These are phyloP conservation scores for Agrochola lychnidis DNA, from an alignment of 2,888 invertebrate species.

Conservation along the genomic window DNA sequence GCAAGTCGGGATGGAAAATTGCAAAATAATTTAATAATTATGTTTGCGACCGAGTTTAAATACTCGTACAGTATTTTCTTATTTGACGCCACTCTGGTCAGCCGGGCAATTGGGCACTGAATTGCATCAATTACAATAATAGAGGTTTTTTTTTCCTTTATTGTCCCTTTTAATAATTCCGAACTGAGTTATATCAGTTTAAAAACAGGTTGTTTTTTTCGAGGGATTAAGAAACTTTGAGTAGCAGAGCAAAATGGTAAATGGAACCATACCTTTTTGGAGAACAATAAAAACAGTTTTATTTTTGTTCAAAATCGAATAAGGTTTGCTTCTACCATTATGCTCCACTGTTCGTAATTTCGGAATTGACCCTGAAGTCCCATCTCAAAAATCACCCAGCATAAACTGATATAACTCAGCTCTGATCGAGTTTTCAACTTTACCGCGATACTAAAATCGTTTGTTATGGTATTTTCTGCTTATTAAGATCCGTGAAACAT, in stretches of 20 bases:
- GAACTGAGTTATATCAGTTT: not conserved
- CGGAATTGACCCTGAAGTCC: not conserved
- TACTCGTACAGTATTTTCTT: not conserved
- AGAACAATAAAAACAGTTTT: too few relatives aligned
- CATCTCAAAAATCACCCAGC: not conserved
- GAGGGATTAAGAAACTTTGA: not conserved
- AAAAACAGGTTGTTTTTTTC: not conserved
- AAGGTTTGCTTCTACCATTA: not conserved
- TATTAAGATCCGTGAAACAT: not conserved
- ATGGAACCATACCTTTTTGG: too few relatives aligned
- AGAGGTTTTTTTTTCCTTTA: not conserved
- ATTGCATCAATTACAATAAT: not conserved
- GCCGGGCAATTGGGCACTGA: not conserved
- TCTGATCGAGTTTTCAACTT: not conserved
- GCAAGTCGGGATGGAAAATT: not conserved
- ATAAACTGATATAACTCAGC: not conserved
- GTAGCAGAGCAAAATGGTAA: not conserved
- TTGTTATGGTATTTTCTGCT: not conserved
- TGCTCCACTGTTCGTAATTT: not conserved
- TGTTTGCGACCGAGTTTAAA: not conserved
- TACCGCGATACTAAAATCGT: not conserved
- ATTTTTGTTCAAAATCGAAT: not conserved
- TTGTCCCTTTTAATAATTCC: not conserved
- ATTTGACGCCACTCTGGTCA: not conserved
- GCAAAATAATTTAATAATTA: not conserved